phyloP scores from a whole-genome alignment of 2,113 vertebrate genomes.

The Sebastes schlegelii region DNA sequence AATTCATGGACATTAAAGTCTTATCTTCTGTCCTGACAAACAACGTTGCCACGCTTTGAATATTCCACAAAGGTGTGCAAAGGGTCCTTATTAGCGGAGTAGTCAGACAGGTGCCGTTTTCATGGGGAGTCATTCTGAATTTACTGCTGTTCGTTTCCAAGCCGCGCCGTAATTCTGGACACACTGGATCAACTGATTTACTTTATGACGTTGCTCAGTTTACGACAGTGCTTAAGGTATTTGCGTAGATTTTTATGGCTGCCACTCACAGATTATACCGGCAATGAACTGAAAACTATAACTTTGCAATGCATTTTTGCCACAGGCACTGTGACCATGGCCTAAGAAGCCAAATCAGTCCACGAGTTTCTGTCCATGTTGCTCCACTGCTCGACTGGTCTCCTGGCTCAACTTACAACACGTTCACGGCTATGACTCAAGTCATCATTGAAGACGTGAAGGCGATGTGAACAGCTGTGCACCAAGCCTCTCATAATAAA shows the following conservation, averaged over 20 bases:
- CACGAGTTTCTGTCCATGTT: neutral
- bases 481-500: neutral
- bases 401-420: neutral
- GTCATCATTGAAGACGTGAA: neutral
- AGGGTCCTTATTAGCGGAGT: slow-evolving; percentile 54
- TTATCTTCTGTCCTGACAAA: slow-evolving; percentile 78
- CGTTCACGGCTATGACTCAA: neutral
- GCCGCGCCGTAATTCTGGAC: slow-evolving; percentile 31
- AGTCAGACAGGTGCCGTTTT: slow-evolving; percentile 58
- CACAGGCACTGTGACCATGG: neutral
- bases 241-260: slow-evolving; percentile 64
- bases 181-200: slow-evolving; percentile 50
- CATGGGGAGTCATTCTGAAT: slow-evolving; percentile 39
- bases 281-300: slow-evolving; percentile 46
- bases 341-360: neutral
- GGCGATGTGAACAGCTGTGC: slow-evolving; percentile 17
- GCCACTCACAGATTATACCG: slow-evolving; percentile 57
- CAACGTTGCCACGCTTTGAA: slow-evolving; percentile 70
- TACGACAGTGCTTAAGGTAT: slow-evolving; percentile 53
- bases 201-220: slow-evolving; percentile 43
- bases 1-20: slow-evolving; percentile 77
- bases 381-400: neutral
- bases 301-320: slow-evolving; percentile 19
- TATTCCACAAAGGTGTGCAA: slow-evolving; percentile 69
- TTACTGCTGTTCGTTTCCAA: slow-evolving; percentile 38